Conservation (phyloP, 2,113 vertebrate species). For the Neogale vison region DNA sequence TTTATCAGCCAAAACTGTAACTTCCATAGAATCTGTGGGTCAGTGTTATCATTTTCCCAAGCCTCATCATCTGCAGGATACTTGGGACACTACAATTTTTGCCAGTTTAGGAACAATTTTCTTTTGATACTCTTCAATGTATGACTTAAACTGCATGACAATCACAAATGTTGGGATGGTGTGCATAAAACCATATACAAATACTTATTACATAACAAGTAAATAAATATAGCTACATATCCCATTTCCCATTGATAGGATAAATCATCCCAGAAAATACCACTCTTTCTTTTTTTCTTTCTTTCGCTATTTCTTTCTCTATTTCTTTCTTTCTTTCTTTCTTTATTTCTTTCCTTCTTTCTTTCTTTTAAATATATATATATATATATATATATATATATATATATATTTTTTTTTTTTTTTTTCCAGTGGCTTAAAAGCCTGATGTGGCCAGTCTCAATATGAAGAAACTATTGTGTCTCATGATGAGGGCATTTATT, state of each 20-base stretch:
- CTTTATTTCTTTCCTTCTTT: not conserved
- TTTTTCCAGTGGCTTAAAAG: not conserved
- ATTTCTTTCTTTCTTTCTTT: not conserved
- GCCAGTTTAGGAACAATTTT: not conserved
- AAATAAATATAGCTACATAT: not conserved
- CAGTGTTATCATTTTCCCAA: not conserved
- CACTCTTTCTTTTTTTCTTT: not conserved
- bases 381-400: not conserved
- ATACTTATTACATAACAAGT: not conserved
- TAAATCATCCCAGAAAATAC: not conserved
- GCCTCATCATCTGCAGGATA: not conserved
- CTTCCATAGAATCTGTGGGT: not conserved
- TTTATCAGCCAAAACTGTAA: not conserved
- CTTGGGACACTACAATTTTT: not conserved
- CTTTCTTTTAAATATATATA: not conserved
- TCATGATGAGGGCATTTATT: not conserved
- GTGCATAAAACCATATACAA: not conserved
- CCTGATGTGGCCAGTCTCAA: not conserved
- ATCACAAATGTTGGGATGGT: not conserved
- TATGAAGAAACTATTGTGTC: not conserved
- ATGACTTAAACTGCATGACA: not conserved
- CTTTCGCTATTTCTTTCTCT: no score
- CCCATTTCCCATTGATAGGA: not conserved
- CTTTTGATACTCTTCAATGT: not conserved
- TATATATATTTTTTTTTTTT: not conserved